Evolutionary conservation across 2,113 vertebrate species (phyloP).

Genomic region (Phalacrocorax aristotelis): DNA sequence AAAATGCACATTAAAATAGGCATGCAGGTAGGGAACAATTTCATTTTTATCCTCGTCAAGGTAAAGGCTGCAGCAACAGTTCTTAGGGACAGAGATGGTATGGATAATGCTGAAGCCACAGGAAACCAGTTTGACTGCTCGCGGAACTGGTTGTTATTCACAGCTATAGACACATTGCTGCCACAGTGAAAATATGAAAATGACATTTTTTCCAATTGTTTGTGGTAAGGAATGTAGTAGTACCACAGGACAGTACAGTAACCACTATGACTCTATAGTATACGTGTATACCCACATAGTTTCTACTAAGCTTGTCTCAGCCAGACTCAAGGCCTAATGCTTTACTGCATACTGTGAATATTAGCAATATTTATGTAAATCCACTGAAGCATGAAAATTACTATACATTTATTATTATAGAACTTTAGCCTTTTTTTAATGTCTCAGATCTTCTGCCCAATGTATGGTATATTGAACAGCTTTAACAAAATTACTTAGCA

Average conservation of each 20-base stretch:
- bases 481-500: background rate
- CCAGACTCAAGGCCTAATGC: background rate
- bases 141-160: background rate
- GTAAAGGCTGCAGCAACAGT: background rate
- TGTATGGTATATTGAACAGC: background rate
- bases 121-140: background rate
- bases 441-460: background rate
- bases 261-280: background rate
- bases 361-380: background rate
- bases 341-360: background rate
- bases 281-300: background rate
- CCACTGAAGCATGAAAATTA: background rate
- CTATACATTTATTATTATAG: background rate
- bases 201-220: background rate
- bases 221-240: background rate
- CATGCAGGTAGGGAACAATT: background rate
- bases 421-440: background rate
- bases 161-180: background rate
- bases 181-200: background rate
- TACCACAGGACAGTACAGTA: background rate
- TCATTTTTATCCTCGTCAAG: background rate
- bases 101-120: background rate
- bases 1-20: background rate
- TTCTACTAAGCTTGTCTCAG: background rate
- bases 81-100: background rate